Evolutionary conservation across 2,888 invertebrate genomes (phyloP).

Genomic region (Myathropa florea): DNA sequence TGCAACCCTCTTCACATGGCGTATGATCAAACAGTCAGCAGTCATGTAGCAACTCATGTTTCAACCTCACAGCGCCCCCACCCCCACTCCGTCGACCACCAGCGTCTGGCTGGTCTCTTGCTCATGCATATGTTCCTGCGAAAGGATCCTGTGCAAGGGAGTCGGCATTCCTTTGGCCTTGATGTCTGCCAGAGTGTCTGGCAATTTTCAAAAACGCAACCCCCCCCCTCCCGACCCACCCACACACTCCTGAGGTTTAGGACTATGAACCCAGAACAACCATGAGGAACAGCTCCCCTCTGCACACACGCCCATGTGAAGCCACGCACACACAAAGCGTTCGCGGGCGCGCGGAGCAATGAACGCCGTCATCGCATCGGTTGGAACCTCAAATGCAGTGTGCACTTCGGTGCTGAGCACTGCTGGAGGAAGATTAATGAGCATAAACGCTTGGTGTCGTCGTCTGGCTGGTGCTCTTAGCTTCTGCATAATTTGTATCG

Average conservation of each 20-base stretch:
- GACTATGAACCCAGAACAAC: conserved; percentile 56
- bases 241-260: not conserved
- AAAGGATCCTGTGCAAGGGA: conserved; percentile 40
- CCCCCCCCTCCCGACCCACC: not conserved
- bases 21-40: conserved; percentile 70
- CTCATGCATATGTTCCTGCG: conserved; percentile 37
- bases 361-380: conserved; percentile 40
- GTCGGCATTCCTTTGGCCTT: conserved; percentile 67
- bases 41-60: conserved; percentile 67
- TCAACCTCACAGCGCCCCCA: conserved; percentile 13
- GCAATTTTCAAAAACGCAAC: conserved; percentile 65
- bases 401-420: conserved; percentile 29
- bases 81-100: not conserved
- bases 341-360: conserved; percentile 7
- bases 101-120: conserved; percentile 15
- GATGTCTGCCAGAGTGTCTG: conserved; percentile 68
- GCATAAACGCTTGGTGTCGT: conserved; percentile 59
- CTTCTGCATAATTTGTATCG: conserved; percentile 64
- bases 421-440: conserved; percentile 62
- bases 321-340: not conserved
- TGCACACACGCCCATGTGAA: not conserved
- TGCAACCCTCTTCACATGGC: conserved; percentile 19
- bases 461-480: conserved; percentile 9
- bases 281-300: conserved; percentile 36
- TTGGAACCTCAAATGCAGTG: conserved; percentile 46